Evolutionary conservation across 2,113 vertebrate genomes (phyloP), one percentile per base, ranked within the genome.

Genomic region (Dipodomys stephensi): DNA sequence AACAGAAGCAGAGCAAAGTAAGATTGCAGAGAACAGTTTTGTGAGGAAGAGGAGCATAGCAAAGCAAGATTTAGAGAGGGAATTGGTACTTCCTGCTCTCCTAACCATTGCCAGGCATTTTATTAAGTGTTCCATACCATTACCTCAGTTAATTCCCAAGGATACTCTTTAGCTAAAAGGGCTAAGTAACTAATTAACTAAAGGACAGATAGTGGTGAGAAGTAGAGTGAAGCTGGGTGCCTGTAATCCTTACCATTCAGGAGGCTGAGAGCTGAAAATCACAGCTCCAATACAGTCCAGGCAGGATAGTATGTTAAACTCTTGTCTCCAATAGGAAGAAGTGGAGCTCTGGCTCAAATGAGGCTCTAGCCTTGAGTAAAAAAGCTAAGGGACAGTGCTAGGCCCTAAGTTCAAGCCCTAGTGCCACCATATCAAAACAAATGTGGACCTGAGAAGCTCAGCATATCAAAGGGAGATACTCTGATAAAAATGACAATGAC

Each of bases 161-260:
- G 87, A 64, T 77, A 60, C 53, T 78, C 73, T 79, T 90, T 57
- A 86, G 89, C 71, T 62, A 53, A 90, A 83, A 71, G 79, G 69
- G 7, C 27, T 77, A 67, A 86, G 67, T 49, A 65, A 74, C 32
- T 71, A 57, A 62, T 35, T 71, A 67, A 88, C 76, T 73, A 69
- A 89, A 93, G 64, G 71, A 62, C 83, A 85, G n/a, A 73, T 2
- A 72, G 73, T n/a, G 30, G 68, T 49, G 78, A 49, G 20, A 82
- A 73, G 30, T 19, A 7, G 12, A 15, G 7, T 13, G 1, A 13
- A 57, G 53, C 53, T 16, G 53, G 53, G 53, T 3, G 15, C 53
- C 53, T 57, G 53, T 13, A 57, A 57, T 57, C 12, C 53, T 57
- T 4, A 0, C 15, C 18, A 57, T 13, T 57, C 53, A 57, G 15